Percentiles rank a stretch among this genome's conserved stretches.
These are phyloP conservation scores for Sebastes iracundus DNA, from an alignment of 2,797 vertebrate genomes.

Conservation along the genomic window DNA sequence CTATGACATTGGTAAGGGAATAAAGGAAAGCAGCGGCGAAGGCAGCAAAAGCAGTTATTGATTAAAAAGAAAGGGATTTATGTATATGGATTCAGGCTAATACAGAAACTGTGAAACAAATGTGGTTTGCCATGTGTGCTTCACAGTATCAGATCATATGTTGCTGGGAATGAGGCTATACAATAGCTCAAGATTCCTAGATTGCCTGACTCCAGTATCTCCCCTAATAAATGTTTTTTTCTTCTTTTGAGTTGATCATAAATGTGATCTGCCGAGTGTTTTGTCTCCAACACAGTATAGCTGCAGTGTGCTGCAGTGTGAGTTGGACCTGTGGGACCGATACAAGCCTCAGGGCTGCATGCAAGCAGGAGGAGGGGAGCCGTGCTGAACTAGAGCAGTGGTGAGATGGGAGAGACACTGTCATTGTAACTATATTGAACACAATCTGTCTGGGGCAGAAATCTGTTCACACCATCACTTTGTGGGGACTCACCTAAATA, in stretches of 20 bases:
- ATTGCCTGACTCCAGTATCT: conserved; percentile 1
- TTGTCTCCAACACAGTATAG: conserved; percentile 28
- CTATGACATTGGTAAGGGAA: not conserved
- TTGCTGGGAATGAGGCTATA: not conserved
- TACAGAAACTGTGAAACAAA: not conserved
- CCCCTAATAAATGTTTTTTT: not conserved
- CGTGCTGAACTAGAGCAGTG: conserved; percentile 18
- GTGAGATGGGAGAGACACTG: conserved; percentile 11
- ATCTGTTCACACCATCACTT: not conserved
- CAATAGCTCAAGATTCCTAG: not conserved
- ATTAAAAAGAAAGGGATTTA: not conserved
- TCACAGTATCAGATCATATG: not conserved
- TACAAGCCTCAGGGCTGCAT: conserved; percentile 47
- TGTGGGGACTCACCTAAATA: not conserved
- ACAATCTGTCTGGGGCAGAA: not conserved
- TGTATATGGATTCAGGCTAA: not conserved
- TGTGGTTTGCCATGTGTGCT: not conserved
- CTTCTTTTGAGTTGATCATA: not conserved
- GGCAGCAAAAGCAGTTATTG: not conserved
- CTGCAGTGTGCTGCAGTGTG: conserved; percentile 73
- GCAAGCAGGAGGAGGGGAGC: conserved; percentile 35
- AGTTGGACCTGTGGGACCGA: conserved; percentile 61
- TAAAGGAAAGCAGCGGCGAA: not conserved
- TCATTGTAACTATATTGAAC: not conserved
- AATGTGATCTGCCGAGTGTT: conserved; percentile 58